Conservation (phyloP, 2,888 invertebrate species). For the Ophion obscuratus region DNA sequence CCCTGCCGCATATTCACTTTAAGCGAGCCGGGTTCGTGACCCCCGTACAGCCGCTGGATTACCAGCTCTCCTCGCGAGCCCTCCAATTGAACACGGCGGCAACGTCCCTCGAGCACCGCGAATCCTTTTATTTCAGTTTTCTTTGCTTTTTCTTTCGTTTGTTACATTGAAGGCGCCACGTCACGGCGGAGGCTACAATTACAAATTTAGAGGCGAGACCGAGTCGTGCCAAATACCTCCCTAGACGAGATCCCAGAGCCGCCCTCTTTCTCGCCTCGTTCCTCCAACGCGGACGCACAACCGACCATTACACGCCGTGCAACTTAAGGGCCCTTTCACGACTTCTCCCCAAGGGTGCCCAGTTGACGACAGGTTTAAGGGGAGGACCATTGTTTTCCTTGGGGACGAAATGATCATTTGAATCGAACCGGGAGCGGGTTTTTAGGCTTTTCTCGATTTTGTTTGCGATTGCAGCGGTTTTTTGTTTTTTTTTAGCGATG, state of each 20-base stretch:
- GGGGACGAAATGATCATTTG: too few species aligned
- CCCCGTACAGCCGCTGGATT: constrained; percentile 77
- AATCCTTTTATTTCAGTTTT: constrained; percentile 47
- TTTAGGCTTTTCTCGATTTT: too few species aligned
- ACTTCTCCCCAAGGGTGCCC: too few species aligned
- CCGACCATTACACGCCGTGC: constrained; percentile 10
- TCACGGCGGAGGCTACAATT: constrained; percentile 82
- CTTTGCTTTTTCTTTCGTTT: constrained; percentile 61
- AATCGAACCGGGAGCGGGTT: too few species aligned
- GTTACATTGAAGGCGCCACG: constrained; percentile 78
- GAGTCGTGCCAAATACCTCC: constrained; percentile 81
- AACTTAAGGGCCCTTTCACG: neutral
- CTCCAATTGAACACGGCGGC: constrained; percentile 61
- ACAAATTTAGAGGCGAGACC: constrained; percentile 83
- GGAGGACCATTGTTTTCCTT: too few species aligned
- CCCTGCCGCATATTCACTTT: constrained; percentile 76
- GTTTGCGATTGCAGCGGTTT: too few species aligned
- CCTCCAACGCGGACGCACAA: constrained; percentile 11
- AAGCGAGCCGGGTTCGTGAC: constrained; percentile 77
- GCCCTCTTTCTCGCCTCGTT: constrained; percentile 77
- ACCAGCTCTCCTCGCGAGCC: constrained; percentile 63
- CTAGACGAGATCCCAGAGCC: constrained; percentile 68
- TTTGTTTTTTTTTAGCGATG: too few species aligned
- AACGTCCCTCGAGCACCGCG: neutral
- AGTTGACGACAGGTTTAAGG: too few species aligned